These are phyloP conservation scores for Drosophila obscura DNA, from an alignment of 1,140 invertebrate genomes.

Conservation along the genomic window DNA sequence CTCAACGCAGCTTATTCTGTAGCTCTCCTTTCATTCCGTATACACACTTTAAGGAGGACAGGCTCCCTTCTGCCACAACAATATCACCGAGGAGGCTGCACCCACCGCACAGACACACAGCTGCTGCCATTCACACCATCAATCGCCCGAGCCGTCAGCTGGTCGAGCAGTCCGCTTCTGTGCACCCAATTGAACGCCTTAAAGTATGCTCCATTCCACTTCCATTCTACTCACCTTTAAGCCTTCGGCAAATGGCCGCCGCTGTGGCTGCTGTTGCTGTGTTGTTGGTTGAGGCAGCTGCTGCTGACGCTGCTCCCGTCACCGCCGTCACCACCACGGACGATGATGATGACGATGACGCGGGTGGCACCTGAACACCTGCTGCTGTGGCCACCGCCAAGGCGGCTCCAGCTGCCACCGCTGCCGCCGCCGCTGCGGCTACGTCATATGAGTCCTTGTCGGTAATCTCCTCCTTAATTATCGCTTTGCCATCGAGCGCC, in stretches of 20 bases:
- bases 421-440: slow-evolving; percentile 58
- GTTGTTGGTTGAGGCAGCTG: slow-evolving; percentile 37
- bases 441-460: slow-evolving; percentile 83
- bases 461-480: slow-evolving; percentile 84
- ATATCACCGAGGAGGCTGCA: too few relatives aligned
- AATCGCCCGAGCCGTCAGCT: slow-evolving; percentile 47
- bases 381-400: slow-evolving; percentile 49
- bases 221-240: slow-evolving; percentile 60
- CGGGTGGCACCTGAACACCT: slow-evolving; percentile 39
- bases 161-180: slow-evolving; percentile 24
- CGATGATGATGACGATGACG: slow-evolving; percentile 53
- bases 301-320: slow-evolving; percentile 38
- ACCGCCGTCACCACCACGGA: slow-evolving; percentile 49
- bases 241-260: slow-evolving; percentile 75
- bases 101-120: slow-evolving; percentile 15
- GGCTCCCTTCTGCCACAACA: not conserved
- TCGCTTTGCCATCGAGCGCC: slow-evolving; percentile 83
- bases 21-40: too few relatives aligned
- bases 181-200: slow-evolving; percentile 34
- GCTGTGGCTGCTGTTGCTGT: slow-evolving; percentile 54
- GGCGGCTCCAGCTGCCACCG: slow-evolving; percentile 54
- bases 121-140: slow-evolving; percentile 68
- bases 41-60: not conserved
- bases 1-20: too few relatives aligned
- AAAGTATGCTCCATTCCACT: slow-evolving; percentile 18